phyloP scores from a whole-genome alignment of 2,888 invertebrate genomes.

The Ecdyonurus torrentis region DNA sequence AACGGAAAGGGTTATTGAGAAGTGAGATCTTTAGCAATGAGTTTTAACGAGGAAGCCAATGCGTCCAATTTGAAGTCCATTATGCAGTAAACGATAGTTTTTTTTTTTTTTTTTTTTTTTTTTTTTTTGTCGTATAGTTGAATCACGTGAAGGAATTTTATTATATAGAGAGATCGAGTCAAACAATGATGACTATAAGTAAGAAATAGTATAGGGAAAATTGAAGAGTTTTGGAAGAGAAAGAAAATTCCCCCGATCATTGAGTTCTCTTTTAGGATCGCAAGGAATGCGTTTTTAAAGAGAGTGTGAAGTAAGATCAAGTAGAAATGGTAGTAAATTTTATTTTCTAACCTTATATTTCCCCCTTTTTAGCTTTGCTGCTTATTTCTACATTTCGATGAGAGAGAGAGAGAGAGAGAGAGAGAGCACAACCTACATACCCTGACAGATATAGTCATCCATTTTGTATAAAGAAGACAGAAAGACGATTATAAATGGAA shows the following conservation, averaged over 20 bases:
- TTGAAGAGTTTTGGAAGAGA: too few relatives aligned
- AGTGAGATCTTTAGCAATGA: neutral
- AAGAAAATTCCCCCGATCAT: neutral
- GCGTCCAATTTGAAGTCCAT: neutral
- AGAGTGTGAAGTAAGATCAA: too few relatives aligned
- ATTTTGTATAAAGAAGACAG: neutral
- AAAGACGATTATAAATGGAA: neutral
- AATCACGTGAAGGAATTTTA: neutral
- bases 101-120: neutral
- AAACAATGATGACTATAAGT: too few relatives aligned
- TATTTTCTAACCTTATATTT: too few relatives aligned
- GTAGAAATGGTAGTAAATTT: too few relatives aligned
- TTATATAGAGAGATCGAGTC: too few relatives aligned
- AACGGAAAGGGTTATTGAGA: neutral
- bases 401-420: too few relatives aligned
- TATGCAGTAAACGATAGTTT: neutral
- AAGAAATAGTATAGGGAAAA: too few relatives aligned
- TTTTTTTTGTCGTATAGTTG: neutral
- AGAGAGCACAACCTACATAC: too few relatives aligned
- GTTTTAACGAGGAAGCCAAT: neutral
- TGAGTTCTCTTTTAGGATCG: neutral
- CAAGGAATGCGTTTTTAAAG: neutral
- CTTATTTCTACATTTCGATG: too few relatives aligned
- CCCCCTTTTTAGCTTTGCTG: too few relatives aligned
- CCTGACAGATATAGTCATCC: neutral